Base-by-base conservation (phyloP, 2,797 vertebrate genomes). In the Sebastes glaucus region DNA sequence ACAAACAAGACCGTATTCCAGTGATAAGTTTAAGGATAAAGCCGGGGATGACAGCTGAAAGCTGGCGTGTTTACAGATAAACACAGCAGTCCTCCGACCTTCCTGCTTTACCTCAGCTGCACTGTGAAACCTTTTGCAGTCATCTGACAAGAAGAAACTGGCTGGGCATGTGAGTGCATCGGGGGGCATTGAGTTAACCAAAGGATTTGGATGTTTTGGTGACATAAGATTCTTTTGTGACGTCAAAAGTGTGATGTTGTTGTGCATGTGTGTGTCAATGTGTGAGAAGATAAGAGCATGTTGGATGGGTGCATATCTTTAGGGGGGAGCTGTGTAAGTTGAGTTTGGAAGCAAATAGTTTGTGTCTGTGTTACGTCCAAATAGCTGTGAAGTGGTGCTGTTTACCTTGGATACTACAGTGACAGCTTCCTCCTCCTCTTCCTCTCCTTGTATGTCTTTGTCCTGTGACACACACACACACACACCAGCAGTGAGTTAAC, bases 371-470 rank as follows among this genome's bases (percentile, higher is more conserved):
- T 83, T 74, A 23, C 2, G 4, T 85, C 70, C 30, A 65, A 74
- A 79, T 77, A 71, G 42, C 62, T 83, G 81, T 59, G 42, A 82
- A 57, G 80, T 65, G 56, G 66, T 59, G 76, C 33, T 85, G 88
- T 94, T 95, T 97, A 97, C 97, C 97, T 98, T 98, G 89, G 96
- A 95, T 84, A 95, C 92, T 61, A 94, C 93, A 82, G 95, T 95
- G 89, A 92, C 92, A 78, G 94, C 91, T 89, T 96, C 96, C 91
- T 93, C 93, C 75, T 91, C 92, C 81, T 92, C 92, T 86, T 93
- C 93, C 83, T 92, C 94, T 90, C 95, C 96, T 92, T 96, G 94
- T 74, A 94, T 91, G 87, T 96, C 96, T 95, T 97, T 97, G 94
- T 96, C 97, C 97, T 97, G 94, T 91, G 93, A 74, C 46, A 69